phyloP scores from a whole-genome alignment of 2,888 invertebrate genomes.

The Habroteleia sp. region DNA sequence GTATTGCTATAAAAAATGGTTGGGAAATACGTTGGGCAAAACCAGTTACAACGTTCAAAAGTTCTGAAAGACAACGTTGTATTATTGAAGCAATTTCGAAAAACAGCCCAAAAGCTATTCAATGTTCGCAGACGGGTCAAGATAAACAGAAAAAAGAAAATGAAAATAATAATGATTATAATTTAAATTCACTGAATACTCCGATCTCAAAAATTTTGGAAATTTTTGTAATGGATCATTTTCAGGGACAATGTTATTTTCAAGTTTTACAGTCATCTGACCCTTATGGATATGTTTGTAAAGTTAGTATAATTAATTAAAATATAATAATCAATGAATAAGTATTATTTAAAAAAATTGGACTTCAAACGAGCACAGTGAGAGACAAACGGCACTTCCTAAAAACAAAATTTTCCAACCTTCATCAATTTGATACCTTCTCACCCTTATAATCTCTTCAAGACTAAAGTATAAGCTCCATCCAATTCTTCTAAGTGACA shows the following conservation, averaged over 20 bases:
- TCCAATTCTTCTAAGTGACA: too few relatives aligned
- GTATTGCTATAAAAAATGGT: slow-evolving; percentile 68
- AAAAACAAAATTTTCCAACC: too few relatives aligned
- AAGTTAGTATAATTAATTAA: slow-evolving; percentile 65
- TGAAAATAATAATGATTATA: slow-evolving; percentile 36
- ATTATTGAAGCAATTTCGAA: slow-evolving; percentile 72
- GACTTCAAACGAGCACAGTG: too few relatives aligned
- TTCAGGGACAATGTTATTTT: slow-evolving; percentile 70
- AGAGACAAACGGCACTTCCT: too few relatives aligned
- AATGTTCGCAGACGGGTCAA: slow-evolving; percentile 4
- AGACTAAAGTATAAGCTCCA: too few relatives aligned
- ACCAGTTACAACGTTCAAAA: slow-evolving; percentile 81
- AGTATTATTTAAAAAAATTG: too few relatives aligned
- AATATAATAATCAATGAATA: background rate
- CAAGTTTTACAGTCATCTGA: slow-evolving; percentile 64
- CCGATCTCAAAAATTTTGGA: slow-evolving; percentile 66
- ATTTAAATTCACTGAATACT: too few relatives aligned
- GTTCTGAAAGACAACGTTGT: slow-evolving; percentile 72
- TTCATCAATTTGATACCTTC: too few relatives aligned
- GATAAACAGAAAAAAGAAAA: slow-evolving; percentile 13
- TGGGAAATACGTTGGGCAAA: slow-evolving; percentile 84
- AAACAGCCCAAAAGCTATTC: slow-evolving; percentile 44
- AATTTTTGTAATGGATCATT: slow-evolving; percentile 67
- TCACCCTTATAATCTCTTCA: too few relatives aligned
- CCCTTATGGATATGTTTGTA: slow-evolving; percentile 67